Evolutionary conservation across 2,113 vertebrate species (phyloP), one percentile per base, ranked within the genome.

Genomic region (Spilogale gracilis): DNA sequence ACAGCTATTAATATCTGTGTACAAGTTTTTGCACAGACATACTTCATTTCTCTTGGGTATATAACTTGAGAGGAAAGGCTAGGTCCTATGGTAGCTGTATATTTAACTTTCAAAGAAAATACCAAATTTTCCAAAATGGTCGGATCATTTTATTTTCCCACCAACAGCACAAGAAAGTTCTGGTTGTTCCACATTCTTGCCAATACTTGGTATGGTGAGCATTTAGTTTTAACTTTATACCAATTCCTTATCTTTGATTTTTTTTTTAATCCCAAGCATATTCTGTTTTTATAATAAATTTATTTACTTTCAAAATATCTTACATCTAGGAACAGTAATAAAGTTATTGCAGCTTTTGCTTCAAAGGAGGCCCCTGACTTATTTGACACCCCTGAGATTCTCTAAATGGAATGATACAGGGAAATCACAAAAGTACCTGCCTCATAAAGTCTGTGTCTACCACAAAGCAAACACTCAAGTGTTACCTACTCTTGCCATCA

Each of bases 231-330:
- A 13, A 54, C 32, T 88, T 91, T 63, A 63, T 17, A 85, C 21
- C 7, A 84, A 54, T 89, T 76, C 50, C 67, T 85, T 56, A 89
- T 61, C 45, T 89, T 81, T 85, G 20, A 85, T 79, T 91, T 83
- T 84, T 63, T 61, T 69, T 89, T 94, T 65, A 56, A 92, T 60
- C 60, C 61, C 16, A 89, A 30, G 48, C 7, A 58, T 86, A 73
- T n/a, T 73, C 27, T 76, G 27, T 23, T 65, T 95, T 90, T 87
- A 61, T 76, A 87, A 81, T 60, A 76, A 52, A 30, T 60, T 82
- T 91, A 93, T 86, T 86, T 69, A 69, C n/a, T 82, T 91, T 69
- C 56, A 91, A 81, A 94, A 16, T 67, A 91, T 81, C 58, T 90
- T 81, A 25, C 30, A 91, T 90, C 14, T 58, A 82, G 52, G 20